Base-by-base conservation (phyloP, 2,888 invertebrate species). In the Xanthia togata region DNA sequence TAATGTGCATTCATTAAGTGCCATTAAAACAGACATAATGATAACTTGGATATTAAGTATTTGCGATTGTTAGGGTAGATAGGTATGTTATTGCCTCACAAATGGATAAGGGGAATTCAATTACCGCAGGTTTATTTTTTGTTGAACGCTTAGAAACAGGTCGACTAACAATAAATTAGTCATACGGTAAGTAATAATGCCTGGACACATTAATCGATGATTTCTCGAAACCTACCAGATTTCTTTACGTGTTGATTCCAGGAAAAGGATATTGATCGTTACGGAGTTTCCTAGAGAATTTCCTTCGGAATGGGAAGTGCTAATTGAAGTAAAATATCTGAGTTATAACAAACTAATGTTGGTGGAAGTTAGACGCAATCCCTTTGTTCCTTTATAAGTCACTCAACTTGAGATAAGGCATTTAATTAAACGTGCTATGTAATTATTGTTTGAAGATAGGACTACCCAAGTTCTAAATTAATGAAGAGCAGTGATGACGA, bases 231-330 rank as follows among this genome's bases (percentile, higher is more conserved):
- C 9, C n/a, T 70, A 17, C 35, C 8, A 73, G 67, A 80, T 70
- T 81, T 76, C 68, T 77, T 70, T 53, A 35, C n/a, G 63, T 44
- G 65, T 68, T 50, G 5, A 64, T 73, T 44, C 75, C 65, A 86
- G 84, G 83, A 82, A 87, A 84, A 67, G 89, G 86, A 83, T 76
- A 80, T 80, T 73, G 53, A 20, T 70, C 2, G 47, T 74, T 84
- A 81, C 59, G 9, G n/a, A 6, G 70, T 76, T 83, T 77, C 85
- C 80, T 73, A 47, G 62, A 73, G 55, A 73, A 78, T 82, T 80
- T 87, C 85, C 87, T 83, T 79, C 23, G 38, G 31, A 73, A 65
- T 79, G 26, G 79, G 80, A 88, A 87, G 73, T 63, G 20, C 5
- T 67, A 70, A 82, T 78, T 78, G 17, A 62, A 26, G 53, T 47